Evolutionary conservation across 1,140 invertebrate genomes (phyloP), one percentile per base, ranked within the genome.

Genomic region (Dinoponera quadriceps): DNA sequence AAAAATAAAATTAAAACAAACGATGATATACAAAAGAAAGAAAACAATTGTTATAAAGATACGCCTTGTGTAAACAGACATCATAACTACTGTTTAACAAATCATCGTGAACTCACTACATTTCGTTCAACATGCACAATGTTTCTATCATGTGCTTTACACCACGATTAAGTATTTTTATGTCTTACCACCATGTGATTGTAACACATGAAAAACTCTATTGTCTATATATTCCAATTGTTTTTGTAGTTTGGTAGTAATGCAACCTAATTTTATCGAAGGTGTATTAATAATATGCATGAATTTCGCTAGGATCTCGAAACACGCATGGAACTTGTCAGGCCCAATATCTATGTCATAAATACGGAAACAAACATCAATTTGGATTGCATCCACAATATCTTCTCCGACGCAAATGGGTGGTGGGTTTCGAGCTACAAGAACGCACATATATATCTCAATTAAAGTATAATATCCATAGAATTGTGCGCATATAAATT

Each of bases 341-440:
- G 44, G 25, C 3, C 62, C 62, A 27, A 88, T 77, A 57, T 90
- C 72, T 20, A 93, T 65, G 49, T 93, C 88, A 81, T 93, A 91
- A 0, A 93, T 73, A 63, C 54, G 77, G 38, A 93, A 29, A 59
- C 93, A 93, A 71, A 91, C 59, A 51, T 91, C 87, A 33, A 88
- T 80, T n/a, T 85, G 14, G 1, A 91, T 29, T 55, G 85, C 80
- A 51, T 83, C 88, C 16, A 89, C 48, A 22, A 89, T 84, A 38
- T 91, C 84, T 13, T 83, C 74, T 3, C 74, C 82, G 5, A 89
- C 22, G 62, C 92, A 93, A 60, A 93, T 63, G 49, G 89, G 89
- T 22, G 92, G 92, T 60, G 93, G 92, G 81, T 93, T 93, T 25
- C 83, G 86, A 13, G 83, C 92, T 93, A 65, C 65, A 84, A 78